Evolutionary conservation across 2,113 vertebrate species (phyloP), one percentile per base, ranked within the genome.

Genomic region (Lanius collurio): DNA sequence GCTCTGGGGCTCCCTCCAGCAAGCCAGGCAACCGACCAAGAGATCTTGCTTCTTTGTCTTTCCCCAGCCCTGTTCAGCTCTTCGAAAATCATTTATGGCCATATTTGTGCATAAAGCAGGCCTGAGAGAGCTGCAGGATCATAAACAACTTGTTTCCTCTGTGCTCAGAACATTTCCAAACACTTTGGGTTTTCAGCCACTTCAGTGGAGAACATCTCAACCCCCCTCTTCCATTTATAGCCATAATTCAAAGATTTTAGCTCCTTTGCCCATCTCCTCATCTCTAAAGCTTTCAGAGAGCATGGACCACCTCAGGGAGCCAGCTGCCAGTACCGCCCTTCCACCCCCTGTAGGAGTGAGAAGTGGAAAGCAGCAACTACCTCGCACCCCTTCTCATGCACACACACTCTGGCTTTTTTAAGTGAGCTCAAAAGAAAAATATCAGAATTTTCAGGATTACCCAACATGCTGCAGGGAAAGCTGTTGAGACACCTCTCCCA

Each of bases 71-170:
- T 50, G 28, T 13, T 24, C 26, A 87, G 65, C 65, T 75, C 64
- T 87, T 83, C 9, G 74, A 33, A 84, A 74, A 49, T 15, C 0
- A 7, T 28, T 83, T 94, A 81, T 94, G 46, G 68, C 83, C 87
- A 76, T 94, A 91, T 93, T 93, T 94, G 83, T 87, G 35, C 93
- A 91, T 83, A 81, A 73, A 83, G 37, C 46, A 52, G 52, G 68
- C 47, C 63, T 11, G 8, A 62, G 63, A 73, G n/a, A 37, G 27
- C 79, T 65, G 53, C 0, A 0, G 28, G 37, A 71, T 59, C 53
- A 69, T 44, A 89, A 94, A 76, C 67, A 86, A 73, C 26, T 85
- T 69, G 37, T 79, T 89, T 95, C 35, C 35, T 59, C 47, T 26
- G 47, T 1, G 1, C 84, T 89, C 56, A 74, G 69, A 81, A 57